Base-by-base conservation (phyloP, 2,888 invertebrate species). In the Periphyllus acericola region DNA sequence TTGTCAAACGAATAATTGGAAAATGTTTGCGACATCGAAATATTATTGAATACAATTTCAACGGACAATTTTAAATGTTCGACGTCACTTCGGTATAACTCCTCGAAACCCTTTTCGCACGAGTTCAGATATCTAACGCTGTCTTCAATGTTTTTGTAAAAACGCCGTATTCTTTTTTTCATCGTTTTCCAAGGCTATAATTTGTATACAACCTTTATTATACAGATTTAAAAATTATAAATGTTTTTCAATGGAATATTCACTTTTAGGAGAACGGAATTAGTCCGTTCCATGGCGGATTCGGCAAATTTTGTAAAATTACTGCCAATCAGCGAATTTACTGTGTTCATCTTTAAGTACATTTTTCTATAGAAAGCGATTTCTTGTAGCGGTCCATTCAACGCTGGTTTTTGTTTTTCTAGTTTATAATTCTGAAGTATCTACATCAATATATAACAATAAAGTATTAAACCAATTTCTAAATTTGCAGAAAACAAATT, bases 281-380 rank as follows among this genome's bases (percentile, higher is more conserved):
- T 78, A 32, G 55, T 85, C n/a, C 32, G 66, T 19, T 11, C 25
- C 75, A 85, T 68, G 3, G 78, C 40, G 0, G 36, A 60, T 78
- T 85, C 84, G 4, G 84, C 84, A 4, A 78, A 78, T 25, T 17
- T 34, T 3, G 66, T 52, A 19, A 82, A 52, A 17, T 52, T 52
- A 11, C 52, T n/a, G 1, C 52, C 8, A 3, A 82, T 52, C 14
- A 72, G 8, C 3, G 6, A 14, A 34, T 46, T 32, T 14, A 85
- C 66, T 46, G 36, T 60, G 25, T 66, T 32, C n/a, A 78, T 78
- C 32, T 68, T 76, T 19, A 78, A 32, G 8, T 4, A 68, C 84
- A 78, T 85, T 40, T 78, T 78, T n/a, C 76, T 78, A 46, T 74
- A 78, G 68, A 78, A 85, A 17, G 75, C 76, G 0, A 85, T 66